Percentiles rank a stretch among this genome's conserved stretches.
Evolutionary conservation across 1,140 invertebrate genomes (phyloP).

Genomic region (Nylanderia fulva): DNA sequence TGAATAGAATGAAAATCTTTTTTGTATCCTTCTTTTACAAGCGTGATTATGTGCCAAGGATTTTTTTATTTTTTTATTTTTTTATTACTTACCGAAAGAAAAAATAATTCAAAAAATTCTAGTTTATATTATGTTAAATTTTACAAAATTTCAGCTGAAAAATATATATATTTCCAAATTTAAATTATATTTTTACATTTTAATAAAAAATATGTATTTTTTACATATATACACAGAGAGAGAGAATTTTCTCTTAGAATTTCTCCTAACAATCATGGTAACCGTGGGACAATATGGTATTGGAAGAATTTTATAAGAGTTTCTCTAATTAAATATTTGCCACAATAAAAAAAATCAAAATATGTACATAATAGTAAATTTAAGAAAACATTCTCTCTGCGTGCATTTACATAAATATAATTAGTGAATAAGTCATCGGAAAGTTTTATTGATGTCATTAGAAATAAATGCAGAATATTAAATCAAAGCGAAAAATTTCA

Average conservation of each 20-base stretch:
- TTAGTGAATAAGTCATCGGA: neutral
- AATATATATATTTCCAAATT: conserved; percentile 4
- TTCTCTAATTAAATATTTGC: too few relatives aligned
- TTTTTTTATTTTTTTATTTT: neutral
- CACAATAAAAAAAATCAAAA: too few relatives aligned
- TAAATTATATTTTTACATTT: neutral
- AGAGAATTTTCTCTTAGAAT: too few relatives aligned
- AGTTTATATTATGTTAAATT: neutral
- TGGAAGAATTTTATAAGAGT: too few relatives aligned
- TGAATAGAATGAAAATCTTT: neutral
- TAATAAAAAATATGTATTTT: neutral
- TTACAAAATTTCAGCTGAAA: neutral
- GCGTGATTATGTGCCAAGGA: neutral
- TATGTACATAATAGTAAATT: too few relatives aligned
- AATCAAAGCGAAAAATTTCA: neutral
- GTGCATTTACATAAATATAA: neutral
- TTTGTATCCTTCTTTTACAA: neutral
- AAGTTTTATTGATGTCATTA: neutral
- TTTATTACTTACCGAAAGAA: neutral
- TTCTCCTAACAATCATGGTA: too few relatives aligned
- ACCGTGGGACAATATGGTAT: too few relatives aligned
- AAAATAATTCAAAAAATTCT: neutral
- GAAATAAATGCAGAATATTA: neutral
- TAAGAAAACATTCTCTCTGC: too few relatives aligned
- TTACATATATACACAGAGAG: too few relatives aligned